phyloP scores from a whole-genome alignment of 1,140 invertebrate species.

The Lasaia peninsularis region DNA sequence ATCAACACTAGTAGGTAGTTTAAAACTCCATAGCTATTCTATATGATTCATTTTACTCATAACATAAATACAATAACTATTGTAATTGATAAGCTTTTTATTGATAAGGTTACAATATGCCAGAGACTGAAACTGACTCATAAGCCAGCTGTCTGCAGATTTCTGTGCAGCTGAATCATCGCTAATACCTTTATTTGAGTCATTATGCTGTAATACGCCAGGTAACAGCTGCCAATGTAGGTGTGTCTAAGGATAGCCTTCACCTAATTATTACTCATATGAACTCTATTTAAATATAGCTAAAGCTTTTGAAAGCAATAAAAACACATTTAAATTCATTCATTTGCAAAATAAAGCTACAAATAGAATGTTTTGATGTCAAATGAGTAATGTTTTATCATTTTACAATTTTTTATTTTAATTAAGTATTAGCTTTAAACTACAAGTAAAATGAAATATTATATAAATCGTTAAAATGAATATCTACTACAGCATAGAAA shows the following conservation, averaged over 20 bases:
- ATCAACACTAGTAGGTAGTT: no score
- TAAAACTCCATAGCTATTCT: no score
- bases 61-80: no score
- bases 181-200: conserved; percentile 5
- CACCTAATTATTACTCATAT: conserved; percentile 7
- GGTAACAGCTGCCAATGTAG: conserved; percentile 5
- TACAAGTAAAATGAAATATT: no score
- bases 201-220: background rate
- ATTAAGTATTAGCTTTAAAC: no score
- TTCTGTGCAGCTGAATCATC: conserved; percentile 3
- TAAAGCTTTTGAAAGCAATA: background rate
- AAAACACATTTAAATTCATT: background rate
- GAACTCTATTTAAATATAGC: background rate
- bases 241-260: background rate
- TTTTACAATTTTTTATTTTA: no score
- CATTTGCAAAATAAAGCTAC: background rate
- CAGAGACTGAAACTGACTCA: background rate
- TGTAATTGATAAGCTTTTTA: background rate
- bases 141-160: background rate
- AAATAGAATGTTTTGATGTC: no score
- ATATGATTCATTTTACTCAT: no score
- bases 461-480: no score
- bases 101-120: background rate
- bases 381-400: no score
- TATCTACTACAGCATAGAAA: no score